These are phyloP conservation scores for Bubo blakistoni DNA, from an alignment of 2,113 vertebrate species.

Conservation along the genomic window DNA sequence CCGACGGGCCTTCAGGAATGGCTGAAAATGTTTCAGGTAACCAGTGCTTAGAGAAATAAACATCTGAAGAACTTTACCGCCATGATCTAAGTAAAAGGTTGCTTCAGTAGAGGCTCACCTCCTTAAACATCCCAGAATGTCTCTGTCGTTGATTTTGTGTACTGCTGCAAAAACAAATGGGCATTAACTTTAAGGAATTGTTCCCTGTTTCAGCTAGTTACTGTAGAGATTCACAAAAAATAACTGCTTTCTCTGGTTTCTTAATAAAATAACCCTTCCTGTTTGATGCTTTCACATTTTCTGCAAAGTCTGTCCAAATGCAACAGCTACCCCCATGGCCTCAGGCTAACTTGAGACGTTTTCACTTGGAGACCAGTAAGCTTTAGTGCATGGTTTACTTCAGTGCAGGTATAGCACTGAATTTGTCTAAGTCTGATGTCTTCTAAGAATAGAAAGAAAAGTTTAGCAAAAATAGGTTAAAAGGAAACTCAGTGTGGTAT, in stretches of 20 bases:
- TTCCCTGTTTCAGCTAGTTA: not conserved
- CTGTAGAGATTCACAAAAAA: not conserved
- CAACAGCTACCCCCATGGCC: not conserved
- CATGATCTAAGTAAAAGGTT: not conserved
- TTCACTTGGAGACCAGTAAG: not conserved
- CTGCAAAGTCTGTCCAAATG: not conserved
- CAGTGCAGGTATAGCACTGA: not conserved
- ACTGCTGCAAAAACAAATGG: not conserved
- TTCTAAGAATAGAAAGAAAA: not conserved
- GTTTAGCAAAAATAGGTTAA: not conserved
- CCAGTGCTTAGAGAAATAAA: not conserved
- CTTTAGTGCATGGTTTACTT: not conserved
- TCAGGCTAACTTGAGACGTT: not conserved
- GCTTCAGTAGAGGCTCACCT: not conserved
- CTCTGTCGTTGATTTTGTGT: not conserved
- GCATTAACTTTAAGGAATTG: not conserved
- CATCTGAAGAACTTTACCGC: not conserved
- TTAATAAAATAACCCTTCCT: not conserved
- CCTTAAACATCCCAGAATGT: not conserved
- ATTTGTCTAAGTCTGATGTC: not conserved
- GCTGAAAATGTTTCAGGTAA: slow-evolving; percentile 99
- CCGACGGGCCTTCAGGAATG: slow-evolving; percentile 97
- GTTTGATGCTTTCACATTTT: not conserved
- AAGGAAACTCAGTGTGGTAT: not conserved
- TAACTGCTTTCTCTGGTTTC: not conserved